Conservation (phyloP, 1,140 invertebrate genomes). For the Macrostomum lignano region DNA sequence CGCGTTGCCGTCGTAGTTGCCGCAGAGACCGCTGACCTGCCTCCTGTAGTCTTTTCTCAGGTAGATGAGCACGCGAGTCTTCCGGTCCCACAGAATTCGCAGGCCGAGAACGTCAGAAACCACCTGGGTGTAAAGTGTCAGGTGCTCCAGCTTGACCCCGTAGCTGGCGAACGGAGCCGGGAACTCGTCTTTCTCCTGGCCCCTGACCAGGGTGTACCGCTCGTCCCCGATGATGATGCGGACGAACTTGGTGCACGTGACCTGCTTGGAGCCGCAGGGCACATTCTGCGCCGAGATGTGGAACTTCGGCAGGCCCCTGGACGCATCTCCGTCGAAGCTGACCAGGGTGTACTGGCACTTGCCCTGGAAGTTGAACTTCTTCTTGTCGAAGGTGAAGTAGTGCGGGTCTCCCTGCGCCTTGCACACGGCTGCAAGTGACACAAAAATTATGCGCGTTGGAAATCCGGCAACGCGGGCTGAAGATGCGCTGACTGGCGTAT, state of each 20-base stretch:
- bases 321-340: not conserved
- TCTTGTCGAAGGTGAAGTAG: conserved; percentile 47
- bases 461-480: no score
- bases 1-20: conserved; percentile 9
- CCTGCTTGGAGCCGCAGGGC: conserved; percentile 1
- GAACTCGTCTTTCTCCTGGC: not conserved
- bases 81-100: conserved; percentile 1
- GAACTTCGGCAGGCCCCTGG: not conserved
- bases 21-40: conserved; percentile 11
- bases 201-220: not conserved
- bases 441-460: no score
- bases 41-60: no score
- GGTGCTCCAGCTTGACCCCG: not conserved
- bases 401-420: conserved; percentile 25
- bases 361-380: conserved; percentile 48
- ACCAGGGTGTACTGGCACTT: conserved; percentile 40
- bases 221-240: conserved; percentile 1
- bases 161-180: not conserved
- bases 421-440: conserved; percentile 3
- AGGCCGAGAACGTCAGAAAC: conserved; percentile 1
- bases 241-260: conserved; percentile 3
- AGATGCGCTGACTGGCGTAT: no score
- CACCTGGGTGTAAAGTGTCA: not conserved
- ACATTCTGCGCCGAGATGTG: not conserved
- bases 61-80: not conserved